Conservation (phyloP, 2,113 vertebrate species). For the Gasterosteus nipponicus region DNA sequence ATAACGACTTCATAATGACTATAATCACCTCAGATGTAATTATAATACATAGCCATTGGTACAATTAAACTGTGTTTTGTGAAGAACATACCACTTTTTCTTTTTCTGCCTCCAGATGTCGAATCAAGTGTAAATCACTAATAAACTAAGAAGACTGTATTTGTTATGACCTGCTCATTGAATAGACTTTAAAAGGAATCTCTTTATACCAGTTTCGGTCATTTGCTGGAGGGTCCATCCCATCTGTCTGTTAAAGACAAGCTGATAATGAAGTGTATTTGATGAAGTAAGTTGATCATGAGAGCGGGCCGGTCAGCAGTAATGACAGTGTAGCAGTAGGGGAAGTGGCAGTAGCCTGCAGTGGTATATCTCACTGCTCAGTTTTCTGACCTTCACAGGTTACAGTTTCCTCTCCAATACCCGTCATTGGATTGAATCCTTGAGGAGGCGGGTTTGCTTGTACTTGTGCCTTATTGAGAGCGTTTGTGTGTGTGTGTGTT, state of each 20-base stretch:
- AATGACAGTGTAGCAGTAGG: slow-evolving; percentile 66
- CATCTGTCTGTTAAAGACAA: slow-evolving; percentile 75
- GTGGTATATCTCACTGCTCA: slow-evolving; percentile 68
- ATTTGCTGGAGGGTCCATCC: slow-evolving; percentile 74
- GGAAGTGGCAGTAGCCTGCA: slow-evolving; percentile 68
- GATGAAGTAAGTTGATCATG: slow-evolving; percentile 79
- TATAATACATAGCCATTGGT: slow-evolving; percentile 82
- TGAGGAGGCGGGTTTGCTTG: slow-evolving; percentile 44
- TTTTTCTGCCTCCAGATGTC: slow-evolving; percentile 69
- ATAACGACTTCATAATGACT: slow-evolving; percentile 89
- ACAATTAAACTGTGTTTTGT: slow-evolving; percentile 73
- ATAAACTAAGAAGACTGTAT: slow-evolving; percentile 71
- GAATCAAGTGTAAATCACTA: slow-evolving; percentile 71
- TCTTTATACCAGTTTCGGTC: slow-evolving; percentile 72
- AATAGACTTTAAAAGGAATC: slow-evolving; percentile 72
- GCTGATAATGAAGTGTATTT: slow-evolving; percentile 78
- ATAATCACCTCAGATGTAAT: slow-evolving; percentile 88
- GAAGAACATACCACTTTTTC: slow-evolving; percentile 61
- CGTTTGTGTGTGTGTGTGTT: slow-evolving; percentile 6
- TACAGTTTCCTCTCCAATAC: slow-evolving; percentile 67
- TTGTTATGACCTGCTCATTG: slow-evolving; percentile 72
- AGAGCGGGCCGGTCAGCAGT: slow-evolving; percentile 63
- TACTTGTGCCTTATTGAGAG: slow-evolving; percentile 13
- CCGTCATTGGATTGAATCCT: slow-evolving; percentile 74
- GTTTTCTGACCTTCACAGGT: slow-evolving; percentile 76